Conservation (phyloP, 1,140 invertebrate species). For the Kradibia gibbosae region DNA sequence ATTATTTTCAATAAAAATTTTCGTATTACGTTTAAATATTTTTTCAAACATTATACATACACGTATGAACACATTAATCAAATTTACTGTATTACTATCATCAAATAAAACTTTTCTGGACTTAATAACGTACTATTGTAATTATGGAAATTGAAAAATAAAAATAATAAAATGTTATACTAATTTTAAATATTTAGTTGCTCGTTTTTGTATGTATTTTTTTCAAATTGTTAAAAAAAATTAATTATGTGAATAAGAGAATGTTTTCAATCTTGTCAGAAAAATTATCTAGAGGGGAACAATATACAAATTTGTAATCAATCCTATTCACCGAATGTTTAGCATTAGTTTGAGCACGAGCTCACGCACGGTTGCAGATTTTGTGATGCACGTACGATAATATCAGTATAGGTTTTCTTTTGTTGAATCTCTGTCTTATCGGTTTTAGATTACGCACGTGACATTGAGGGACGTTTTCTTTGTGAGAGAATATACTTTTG, state of each 20-base stretch:
- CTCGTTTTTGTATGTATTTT: no score
- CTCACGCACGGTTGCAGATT: neutral
- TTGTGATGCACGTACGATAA: neutral
- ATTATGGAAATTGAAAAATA: no score
- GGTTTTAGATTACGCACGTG: constrained; percentile 22
- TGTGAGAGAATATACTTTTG: neutral
- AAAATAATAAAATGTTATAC: no score
- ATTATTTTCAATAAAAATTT: no score
- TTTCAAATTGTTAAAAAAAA: no score
- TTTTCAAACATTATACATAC: no score
- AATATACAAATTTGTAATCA: neutral
- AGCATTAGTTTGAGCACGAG: neutral
- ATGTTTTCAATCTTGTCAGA: neutral
- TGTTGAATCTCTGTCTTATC: constrained; percentile 34
- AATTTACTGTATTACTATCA: no score
- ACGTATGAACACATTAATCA: no score
- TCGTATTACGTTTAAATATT: no score
- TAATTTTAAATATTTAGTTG: no score
- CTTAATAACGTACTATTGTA: no score
- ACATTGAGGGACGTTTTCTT: constrained; percentile 12
- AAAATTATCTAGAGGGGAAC: neutral
- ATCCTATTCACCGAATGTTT: neutral
- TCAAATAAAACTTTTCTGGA: no score
- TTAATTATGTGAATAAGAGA: neutral
- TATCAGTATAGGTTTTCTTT: constrained; percentile 1